Conservation (phyloP, 1,140 invertebrate species). For the Eufriesea mexicana region DNA sequence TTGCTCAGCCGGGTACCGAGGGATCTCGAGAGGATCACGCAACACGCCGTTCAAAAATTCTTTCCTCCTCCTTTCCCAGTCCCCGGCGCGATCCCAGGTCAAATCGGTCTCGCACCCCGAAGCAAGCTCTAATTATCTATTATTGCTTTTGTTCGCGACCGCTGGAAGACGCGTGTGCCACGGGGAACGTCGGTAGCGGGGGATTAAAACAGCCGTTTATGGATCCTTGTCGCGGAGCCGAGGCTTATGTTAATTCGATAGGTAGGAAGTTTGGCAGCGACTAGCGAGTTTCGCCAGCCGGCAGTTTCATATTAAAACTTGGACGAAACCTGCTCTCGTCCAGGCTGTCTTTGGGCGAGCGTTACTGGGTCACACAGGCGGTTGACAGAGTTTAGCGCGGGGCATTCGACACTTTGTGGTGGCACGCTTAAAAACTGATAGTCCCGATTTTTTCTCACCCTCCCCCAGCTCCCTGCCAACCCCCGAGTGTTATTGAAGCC, state of each 20-base stretch:
- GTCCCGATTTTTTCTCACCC: not conserved
- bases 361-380: not conserved
- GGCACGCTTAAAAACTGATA: constrained; percentile 6
- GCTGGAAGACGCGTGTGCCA: not conserved
- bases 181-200: too few species aligned
- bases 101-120: too few species aligned
- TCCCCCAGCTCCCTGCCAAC: too few species aligned
- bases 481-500: not conserved
- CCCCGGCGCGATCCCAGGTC: too few species aligned
- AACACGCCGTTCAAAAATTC: not conserved
- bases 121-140: not conserved
- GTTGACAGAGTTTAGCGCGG: not conserved
- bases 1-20: not conserved
- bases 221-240: not conserved
- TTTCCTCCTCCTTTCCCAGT: not conserved
- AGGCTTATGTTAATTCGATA: constrained; percentile 19
- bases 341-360: not conserved
- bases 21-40: not conserved
- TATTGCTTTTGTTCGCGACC: not conserved
- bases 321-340: not conserved
- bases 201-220: constrained; percentile 3
- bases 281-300: not conserved
- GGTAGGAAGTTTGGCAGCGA: not conserved
- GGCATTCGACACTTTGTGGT: not conserved
- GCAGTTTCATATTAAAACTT: not conserved